Evolutionary conservation across 2,113 vertebrate species (phyloP), one percentile per base, ranked within the genome.

Genomic region (Engraulis encrasicolus): DNA sequence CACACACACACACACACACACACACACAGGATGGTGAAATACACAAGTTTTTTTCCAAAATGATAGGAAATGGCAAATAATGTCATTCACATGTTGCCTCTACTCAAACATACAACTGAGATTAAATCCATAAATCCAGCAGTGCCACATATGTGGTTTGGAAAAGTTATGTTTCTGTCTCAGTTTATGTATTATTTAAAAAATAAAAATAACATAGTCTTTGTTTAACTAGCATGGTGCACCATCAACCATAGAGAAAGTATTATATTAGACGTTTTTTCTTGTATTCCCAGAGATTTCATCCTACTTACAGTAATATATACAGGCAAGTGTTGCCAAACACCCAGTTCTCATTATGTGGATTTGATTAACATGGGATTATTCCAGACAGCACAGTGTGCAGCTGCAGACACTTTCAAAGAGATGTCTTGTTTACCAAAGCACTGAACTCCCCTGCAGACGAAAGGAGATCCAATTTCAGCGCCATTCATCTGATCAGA

Each of bases 391-490:
- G 4, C 31, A 12, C 12, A 34, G 27, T 71, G 61, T 27, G 31
- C 27, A 17, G 61, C 61, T 71, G 61, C 61, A 71, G 27, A 71
- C 61, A 71, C 15, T 27, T 34, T 71, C 61, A 71, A 71, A 71
- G 61, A 34, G 27, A 71, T 31, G 11, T 34, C 9, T 27, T 71
- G 14, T 17, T 71, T 2, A 71, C 2, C 27, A 15, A 71, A 71
- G 23, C n/a, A 66, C 58, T 31, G 23, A 66, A 31, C 58, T 27
- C 6, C 58, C 58, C 23, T 0, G 61, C 61, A 17, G 27, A 34
- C 34, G 61, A 12, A 71, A 71, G 23, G 31, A 27, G 9, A 5
- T 61, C n/a, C 20, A 9, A 6, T 27, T 5, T n/a, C 52, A 58
- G 1, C n/a, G 6, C 40, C 9, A 45, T 45, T 45, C 52, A 23